These are phyloP conservation scores for Phragmatobia fuliginosa DNA, from an alignment of 2,888 invertebrate species.

Conservation along the genomic window DNA sequence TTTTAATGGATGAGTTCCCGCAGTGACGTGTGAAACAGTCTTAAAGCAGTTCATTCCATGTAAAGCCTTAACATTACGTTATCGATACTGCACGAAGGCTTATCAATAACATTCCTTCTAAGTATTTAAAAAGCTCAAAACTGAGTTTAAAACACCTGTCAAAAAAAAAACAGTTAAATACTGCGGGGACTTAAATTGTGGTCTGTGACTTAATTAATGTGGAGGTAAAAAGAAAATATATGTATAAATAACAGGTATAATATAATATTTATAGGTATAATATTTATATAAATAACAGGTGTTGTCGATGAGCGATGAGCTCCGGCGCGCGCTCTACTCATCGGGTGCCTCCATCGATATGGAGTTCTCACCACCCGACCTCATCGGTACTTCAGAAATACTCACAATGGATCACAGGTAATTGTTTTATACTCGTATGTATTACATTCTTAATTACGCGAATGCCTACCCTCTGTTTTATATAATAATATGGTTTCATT, in stretches of 20 bases:
- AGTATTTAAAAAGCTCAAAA: background rate
- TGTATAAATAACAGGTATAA: too few relatives aligned
- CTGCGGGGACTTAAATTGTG: constrained; percentile 12
- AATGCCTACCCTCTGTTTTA: background rate
- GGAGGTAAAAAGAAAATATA: constrained; percentile 3
- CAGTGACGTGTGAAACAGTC: background rate
- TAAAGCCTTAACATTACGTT: background rate
- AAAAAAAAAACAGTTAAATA: constrained; percentile 6
- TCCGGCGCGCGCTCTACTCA: constrained; percentile 93
- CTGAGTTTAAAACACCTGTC: background rate
- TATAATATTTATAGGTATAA: too few relatives aligned
- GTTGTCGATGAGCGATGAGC: constrained; percentile 97
- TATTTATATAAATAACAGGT: constrained; percentile 86
- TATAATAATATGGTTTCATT: background rate
- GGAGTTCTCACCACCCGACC: constrained; percentile 95
- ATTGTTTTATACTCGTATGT: constrained; percentile 4
- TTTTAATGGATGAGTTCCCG: constrained; percentile 1
- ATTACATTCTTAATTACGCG: background rate
- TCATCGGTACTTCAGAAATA: constrained; percentile 95
- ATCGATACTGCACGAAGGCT: background rate
- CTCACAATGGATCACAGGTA: constrained; percentile 95
- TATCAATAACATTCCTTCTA: background rate
- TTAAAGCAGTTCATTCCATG: background rate
- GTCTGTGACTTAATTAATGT: background rate
- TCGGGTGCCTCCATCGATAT: constrained; percentile 93